phyloP scores from a whole-genome alignment of 2,797 vertebrate species.

The Muraenolepis orangiensis region DNA sequence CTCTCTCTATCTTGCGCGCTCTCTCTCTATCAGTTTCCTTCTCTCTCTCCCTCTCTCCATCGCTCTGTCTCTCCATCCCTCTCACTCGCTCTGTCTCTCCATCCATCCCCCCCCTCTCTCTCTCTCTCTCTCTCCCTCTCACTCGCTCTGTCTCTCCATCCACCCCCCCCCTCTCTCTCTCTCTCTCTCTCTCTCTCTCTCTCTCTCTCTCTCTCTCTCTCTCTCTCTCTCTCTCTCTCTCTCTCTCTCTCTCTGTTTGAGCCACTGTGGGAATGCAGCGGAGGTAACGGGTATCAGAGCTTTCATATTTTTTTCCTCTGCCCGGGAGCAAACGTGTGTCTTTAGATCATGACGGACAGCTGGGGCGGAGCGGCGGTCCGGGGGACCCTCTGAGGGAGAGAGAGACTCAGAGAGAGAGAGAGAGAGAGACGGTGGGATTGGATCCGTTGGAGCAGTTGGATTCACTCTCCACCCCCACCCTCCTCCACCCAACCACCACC shows the following conservation, averaged over 20 bases:
- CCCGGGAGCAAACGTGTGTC: not conserved
- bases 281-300: conserved; percentile 47
- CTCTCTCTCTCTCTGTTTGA: conserved; percentile 52
- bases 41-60: conserved; percentile 31
- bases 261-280: conserved; percentile 74
- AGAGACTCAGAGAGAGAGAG: conserved; percentile 5
- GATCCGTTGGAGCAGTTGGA: conserved; percentile 56
- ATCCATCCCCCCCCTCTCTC: no score
- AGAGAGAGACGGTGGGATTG: conserved; percentile 32
- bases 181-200: conserved; percentile 51
- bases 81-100: no score
- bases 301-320: not conserved
- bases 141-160: conserved; percentile 45
- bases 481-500: conserved; percentile 8
- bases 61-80: no score
- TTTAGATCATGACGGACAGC: conserved; percentile 14
- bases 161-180: no score
- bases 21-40: no score
- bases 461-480: conserved; percentile 40
- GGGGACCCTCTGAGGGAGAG: conserved; percentile 39
- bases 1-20: conserved; percentile 52
- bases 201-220: conserved; percentile 48
- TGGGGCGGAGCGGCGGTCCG: conserved; percentile 49
- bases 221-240: conserved; percentile 13
- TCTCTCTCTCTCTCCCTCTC: conserved; percentile 30